Evolutionary conservation across 2,797 vertebrate species (phyloP), one percentile per base, ranked within the genome.

Genomic region (Ceyx erithaca): DNA sequence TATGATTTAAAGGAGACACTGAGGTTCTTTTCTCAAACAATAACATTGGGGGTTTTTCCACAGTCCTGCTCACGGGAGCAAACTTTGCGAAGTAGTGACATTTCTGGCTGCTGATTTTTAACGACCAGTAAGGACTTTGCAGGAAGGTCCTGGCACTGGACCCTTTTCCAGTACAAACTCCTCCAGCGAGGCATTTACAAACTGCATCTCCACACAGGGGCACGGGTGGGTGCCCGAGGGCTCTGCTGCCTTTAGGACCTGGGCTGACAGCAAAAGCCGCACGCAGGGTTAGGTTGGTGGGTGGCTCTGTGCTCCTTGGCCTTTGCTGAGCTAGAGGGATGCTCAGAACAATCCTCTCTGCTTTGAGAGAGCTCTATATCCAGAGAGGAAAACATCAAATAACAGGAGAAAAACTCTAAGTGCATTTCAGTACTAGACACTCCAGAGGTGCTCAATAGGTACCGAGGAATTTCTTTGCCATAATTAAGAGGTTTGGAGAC

Each of bases 1-100:
- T 90, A 85, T 80, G 86, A 90, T 87, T 94, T 93, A 91, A 95
- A 95, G 80, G 83, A 93, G 92, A 93, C 85, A 69, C 80, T 62
- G 85, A 95, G 55, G 75, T 86, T 92, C 90, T 95, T 94, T 93
- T 92, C 90, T 85, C 92, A 89, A 91, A 73, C 62, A 94, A 87
- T 81, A 89, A 75, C 72, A 30, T 86, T 85, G 37, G 37, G 37
- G 37, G 79, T 89, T 89, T 89, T 89, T 62, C 79, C 78, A n/a
- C 45, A 55, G 80, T 89, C 62, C 84, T 72, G 81, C 72, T 92
- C 66, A 69, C 71, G 84, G 76, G 69, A 93, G 81, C 28, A 75
- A 91, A 80, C 66, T 89, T 85, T 3, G 7, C 68, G 41, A 88
- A 64, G 72, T 68, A 7, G 28, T 15, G 66, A 85, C 59, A 76